Conservation (phyloP, 2,797 vertebrate genomes). For the Tiaroga cobitis region DNA sequence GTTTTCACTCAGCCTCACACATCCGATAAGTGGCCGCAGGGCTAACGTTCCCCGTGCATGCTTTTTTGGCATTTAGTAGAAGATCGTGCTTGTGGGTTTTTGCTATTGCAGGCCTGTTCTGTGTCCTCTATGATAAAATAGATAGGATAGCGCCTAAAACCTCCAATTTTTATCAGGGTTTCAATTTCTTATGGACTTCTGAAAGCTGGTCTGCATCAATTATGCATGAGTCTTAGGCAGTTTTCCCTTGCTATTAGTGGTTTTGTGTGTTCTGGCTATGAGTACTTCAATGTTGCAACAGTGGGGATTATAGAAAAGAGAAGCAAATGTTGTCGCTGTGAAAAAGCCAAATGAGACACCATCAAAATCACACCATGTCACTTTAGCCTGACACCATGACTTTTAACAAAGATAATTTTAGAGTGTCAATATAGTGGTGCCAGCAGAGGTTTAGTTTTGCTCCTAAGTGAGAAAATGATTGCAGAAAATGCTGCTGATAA, state of each 20-base stretch:
- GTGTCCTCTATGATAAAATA: not conserved
- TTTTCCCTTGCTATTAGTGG: constrained; percentile 50
- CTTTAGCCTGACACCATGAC: constrained; percentile 8
- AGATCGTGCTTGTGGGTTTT: not conserved
- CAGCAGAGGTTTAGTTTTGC: not conserved
- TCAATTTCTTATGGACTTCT: constrained; percentile 64
- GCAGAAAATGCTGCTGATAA: constrained; percentile 24
- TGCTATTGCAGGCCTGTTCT: not conserved
- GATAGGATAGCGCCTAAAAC: not conserved
- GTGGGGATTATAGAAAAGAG: not conserved
- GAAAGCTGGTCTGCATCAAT: constrained; percentile 67
- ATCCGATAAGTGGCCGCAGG: constrained; percentile 16
- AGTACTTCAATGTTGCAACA: not conserved
- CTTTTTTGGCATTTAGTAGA: constrained; percentile 19
- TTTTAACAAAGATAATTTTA: constrained; percentile 43
- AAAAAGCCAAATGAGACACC: constrained; percentile 26
- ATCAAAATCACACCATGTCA: constrained; percentile 26
- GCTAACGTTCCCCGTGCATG: not conserved
- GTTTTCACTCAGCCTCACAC: constrained; percentile 14
- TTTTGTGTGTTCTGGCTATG: constrained; percentile 8
- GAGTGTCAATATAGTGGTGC: not conserved
- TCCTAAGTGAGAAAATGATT: constrained; percentile 14
- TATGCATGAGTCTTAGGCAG: constrained; percentile 64
- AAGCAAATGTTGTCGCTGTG: constrained; percentile 31
- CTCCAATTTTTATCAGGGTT: constrained; percentile 68